Percentiles rank a stretch among this genome's conserved stretches.
phyloP scores from a whole-genome alignment of 2,888 invertebrate species.

The Orthosia incerta region DNA sequence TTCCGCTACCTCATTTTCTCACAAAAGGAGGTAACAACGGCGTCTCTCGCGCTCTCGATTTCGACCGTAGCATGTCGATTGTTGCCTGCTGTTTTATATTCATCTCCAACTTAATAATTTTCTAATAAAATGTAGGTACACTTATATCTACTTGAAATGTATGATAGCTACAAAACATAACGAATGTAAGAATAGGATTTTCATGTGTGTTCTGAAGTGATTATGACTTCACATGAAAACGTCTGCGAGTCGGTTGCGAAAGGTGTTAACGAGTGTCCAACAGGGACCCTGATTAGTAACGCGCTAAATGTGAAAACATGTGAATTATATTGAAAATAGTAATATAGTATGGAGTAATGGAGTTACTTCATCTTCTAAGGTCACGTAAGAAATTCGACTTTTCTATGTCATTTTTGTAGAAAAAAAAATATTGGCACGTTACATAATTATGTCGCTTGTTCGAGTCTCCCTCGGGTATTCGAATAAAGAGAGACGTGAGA shows the following conservation, averaged over 20 bases:
- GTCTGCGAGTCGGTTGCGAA: conserved; percentile 71
- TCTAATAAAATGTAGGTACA: background rate
- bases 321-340: conserved; percentile 77
- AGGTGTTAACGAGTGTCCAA: conserved; percentile 78
- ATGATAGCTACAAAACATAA: background rate
- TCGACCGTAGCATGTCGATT: background rate
- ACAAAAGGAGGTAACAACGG: no score
- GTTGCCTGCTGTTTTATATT: background rate
- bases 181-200: conserved; percentile 26
- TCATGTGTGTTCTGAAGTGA: conserved; percentile 27
- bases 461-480: no score
- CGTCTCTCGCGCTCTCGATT: no score
- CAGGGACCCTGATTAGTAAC: conserved; percentile 79
- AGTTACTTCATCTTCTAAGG: conserved; percentile 72
- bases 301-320: conserved; percentile 89
- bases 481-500: no score
- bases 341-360: conserved; percentile 67
- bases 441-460: no score
- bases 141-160: background rate
- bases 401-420: background rate
- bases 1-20: no score
- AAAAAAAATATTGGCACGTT: background rate
- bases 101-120: background rate
- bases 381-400: conserved; percentile 48
- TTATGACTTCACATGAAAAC: conserved; percentile 54